Evolutionary conservation across 1,140 invertebrate genomes (phyloP).

Genomic region (Tetragnatha versicolor): DNA sequence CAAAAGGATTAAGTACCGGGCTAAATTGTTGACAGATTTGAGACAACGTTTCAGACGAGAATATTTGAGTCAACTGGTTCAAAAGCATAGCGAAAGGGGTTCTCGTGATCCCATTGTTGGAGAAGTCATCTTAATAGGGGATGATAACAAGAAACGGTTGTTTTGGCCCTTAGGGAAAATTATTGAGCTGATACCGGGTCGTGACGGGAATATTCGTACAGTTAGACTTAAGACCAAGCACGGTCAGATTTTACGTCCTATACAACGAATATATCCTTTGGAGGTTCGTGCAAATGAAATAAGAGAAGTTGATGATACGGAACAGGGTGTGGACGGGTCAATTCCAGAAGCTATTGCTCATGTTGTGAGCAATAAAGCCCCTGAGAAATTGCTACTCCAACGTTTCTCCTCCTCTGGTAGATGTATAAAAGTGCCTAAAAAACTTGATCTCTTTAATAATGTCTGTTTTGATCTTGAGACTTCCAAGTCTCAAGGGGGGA

Average conservation of each 20-base stretch:
- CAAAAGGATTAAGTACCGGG: not conserved
- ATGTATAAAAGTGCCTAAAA: too few relatives aligned
- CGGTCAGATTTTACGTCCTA: not conserved
- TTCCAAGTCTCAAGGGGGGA: too few relatives aligned
- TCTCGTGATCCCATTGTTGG: not conserved
- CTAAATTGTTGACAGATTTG: not conserved
- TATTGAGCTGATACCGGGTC: not conserved
- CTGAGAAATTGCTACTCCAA: too few relatives aligned
- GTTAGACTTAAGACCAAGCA: not conserved
- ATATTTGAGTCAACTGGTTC: not conserved
- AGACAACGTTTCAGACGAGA: conserved; percentile 7
- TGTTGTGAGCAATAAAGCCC: too few relatives aligned
- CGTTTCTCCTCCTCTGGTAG: too few relatives aligned
- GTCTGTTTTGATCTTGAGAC: too few relatives aligned
- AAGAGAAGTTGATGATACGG: too few relatives aligned
- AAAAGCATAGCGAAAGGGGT: not conserved
- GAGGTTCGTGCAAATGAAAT: not conserved
- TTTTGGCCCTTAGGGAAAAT: not conserved
- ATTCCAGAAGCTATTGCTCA: too few relatives aligned
- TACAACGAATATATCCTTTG: not conserved
- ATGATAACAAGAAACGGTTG: not conserved
- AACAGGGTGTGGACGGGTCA: too few relatives aligned
- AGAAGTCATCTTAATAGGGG: not conserved
- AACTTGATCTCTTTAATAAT: too few relatives aligned
- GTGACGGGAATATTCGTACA: not conserved